phyloP scores from a whole-genome alignment of 2,113 vertebrate genomes.

The Thamnophis sirtalis region DNA sequence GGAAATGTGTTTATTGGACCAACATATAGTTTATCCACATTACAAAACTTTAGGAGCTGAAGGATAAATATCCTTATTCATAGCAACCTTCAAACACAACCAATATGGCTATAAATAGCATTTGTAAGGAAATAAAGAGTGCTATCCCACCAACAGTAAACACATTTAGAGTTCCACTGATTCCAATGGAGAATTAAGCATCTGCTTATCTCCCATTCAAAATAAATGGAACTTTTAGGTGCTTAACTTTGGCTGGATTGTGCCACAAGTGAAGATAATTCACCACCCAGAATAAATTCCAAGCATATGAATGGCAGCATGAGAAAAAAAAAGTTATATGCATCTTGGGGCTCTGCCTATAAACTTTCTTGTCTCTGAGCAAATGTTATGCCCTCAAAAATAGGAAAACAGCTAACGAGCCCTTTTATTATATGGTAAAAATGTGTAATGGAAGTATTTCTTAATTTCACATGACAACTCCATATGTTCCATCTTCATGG shows the following conservation, averaged over 20 bases:
- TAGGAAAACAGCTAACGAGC: constrained; percentile 7
- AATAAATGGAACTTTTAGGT: not conserved
- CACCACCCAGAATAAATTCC: not conserved
- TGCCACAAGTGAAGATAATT: not conserved
- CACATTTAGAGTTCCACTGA: not conserved
- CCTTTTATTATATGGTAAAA: constrained; percentile 2
- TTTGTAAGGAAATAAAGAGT: not conserved
- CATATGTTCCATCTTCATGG: not conserved
- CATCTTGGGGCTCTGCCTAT: constrained; percentile 24
- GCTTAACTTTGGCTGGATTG: constrained; percentile 13
- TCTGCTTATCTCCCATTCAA: not conserved
- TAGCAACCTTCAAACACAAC: not conserved
- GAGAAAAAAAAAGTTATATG: not conserved
- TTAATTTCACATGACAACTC: constrained; percentile 11
- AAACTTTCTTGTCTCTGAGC: not conserved
- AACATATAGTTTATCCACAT: not conserved
- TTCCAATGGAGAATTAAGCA: constrained; percentile 12
- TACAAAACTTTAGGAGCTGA: constrained; percentile 9
- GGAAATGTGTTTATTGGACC: constrained; percentile 52
- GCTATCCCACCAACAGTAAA: constrained; percentile 12
- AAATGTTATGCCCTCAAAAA: not conserved
- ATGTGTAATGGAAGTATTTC: not conserved
- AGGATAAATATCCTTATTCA: not conserved
- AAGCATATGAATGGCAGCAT: constrained; percentile 32
- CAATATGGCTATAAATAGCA: constrained; percentile 38